phyloP scores from a whole-genome alignment of 2,113 vertebrate genomes.

The Oreotragus oreotragus region DNA sequence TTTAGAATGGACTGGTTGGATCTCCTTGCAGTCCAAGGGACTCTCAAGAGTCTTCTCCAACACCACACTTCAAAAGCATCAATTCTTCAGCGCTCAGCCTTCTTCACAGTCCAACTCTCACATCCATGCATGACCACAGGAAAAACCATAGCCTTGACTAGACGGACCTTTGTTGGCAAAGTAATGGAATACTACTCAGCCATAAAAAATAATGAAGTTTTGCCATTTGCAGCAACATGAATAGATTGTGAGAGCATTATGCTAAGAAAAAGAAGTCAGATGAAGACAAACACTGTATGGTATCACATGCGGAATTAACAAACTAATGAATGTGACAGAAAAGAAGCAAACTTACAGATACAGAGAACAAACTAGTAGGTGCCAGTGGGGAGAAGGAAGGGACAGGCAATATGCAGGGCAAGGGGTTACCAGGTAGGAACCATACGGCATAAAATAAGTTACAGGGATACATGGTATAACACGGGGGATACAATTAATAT shows the following conservation, averaged over 20 bases:
- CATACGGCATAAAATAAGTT: not conserved
- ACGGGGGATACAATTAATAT: not conserved
- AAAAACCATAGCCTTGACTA: no score
- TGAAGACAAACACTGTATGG: not conserved
- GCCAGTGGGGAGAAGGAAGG: not conserved
- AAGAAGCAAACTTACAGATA: not conserved
- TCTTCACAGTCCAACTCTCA: no score
- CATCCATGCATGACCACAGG: no score
- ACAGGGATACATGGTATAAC: not conserved
- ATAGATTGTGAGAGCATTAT: not conserved
- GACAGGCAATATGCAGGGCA: not conserved
- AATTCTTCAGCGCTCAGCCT: accelerated
- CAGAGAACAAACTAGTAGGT: not conserved
- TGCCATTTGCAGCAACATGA: not conserved
- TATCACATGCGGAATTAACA: not conserved
- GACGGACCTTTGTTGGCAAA: no score
- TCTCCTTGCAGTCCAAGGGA: no score
- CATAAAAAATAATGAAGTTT: not conserved
- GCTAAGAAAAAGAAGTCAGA: not conserved
- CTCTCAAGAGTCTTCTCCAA: no score
- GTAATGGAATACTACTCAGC: not conserved
- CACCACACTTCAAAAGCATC: no score
- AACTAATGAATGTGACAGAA: not conserved
- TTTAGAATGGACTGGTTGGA: no score
- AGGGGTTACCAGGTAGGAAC: not conserved